Conservation (phyloP, 2,888 invertebrate genomes). For the Myopa testacea region DNA sequence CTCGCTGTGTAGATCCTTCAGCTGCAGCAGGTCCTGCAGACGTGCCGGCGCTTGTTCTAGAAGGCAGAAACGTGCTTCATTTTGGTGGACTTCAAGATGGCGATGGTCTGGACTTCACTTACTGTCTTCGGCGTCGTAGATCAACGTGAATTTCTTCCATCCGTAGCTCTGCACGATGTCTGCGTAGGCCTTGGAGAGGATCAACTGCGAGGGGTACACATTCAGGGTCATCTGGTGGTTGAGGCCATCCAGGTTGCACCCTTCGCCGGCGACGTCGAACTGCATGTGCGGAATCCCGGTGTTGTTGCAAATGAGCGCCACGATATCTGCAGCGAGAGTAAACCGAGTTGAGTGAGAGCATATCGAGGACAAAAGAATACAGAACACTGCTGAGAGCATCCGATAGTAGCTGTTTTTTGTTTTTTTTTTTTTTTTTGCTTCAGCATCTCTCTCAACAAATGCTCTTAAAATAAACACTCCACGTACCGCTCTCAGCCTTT, state of each 20-base stretch:
- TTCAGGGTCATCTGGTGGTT: conserved; percentile 75
- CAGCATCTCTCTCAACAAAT: background rate
- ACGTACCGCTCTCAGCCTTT: conserved; percentile 63
- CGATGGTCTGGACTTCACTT: conserved; percentile 25
- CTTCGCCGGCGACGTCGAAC: conserved; percentile 72
- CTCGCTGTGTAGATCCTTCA: conserved; percentile 75
- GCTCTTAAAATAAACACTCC: background rate
- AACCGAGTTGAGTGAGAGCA: background rate
- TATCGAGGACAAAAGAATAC: background rate
- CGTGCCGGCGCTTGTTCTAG: conserved; percentile 73
- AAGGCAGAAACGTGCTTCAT: background rate
- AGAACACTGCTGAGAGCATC: background rate
- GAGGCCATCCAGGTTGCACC: conserved; percentile 57
- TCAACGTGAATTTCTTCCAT: conserved; percentile 84
- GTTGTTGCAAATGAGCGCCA: conserved; percentile 73
- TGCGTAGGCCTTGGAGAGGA: conserved; percentile 78
- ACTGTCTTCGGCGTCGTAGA: conserved; percentile 87
- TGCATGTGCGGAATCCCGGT: conserved; percentile 76
- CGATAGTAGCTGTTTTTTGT: background rate
- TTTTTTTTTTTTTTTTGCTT: background rate
- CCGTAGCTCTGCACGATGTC: conserved; percentile 77
- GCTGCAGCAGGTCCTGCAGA: conserved; percentile 83
- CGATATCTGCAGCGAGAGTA: conserved; percentile 57
- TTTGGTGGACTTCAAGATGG: background rate
- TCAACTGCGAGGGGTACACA: conserved; percentile 76